Evolutionary conservation across 2,888 invertebrate species (phyloP), one percentile per base, ranked within the genome.

Genomic region (Tyria jacobaeae): DNA sequence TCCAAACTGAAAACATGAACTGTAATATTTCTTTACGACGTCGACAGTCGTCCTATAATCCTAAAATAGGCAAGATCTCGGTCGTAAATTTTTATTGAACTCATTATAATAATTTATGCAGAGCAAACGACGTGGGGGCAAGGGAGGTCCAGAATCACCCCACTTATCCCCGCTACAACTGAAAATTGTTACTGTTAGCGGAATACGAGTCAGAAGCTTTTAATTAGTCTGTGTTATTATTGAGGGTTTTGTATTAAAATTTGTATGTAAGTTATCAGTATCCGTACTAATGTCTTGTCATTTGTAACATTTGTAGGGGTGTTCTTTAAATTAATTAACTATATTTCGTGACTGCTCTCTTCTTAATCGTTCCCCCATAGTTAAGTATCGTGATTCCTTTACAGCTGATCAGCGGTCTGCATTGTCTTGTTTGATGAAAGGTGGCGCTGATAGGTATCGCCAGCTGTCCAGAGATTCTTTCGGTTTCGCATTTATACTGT

Each of bases 51-150:
- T 39, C 49, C 10, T 24, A 44, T 60, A 39, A 57, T 66, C 59
- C 52, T 57, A 21, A 52, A 49, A 64, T 60, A 58, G 52, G 52
- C 64, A 50, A 44, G 56, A 66, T 56, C 62, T 39, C 41, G 4
- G 51, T 72, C 69, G 51, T 75, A 69, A 73, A 76, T 69, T 67
- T 60, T 76, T 67, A 76, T 71, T 64, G 71, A 57, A 67, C 64
- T 73, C 69, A 67, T 76, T 75, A 67, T 67, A 50, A 64, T 73
- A 75, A 73, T 71, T 64, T 76, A 73, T 69, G 63, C 76, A 62
- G 61, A 57, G 62, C 24, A 39, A 44, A 51, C 53, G 62, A 27
- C n/a, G 9, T 25, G 31, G n/a, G 12, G 47, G 31, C 34, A 17
- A 49, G 34, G 35, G 25, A 35, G 51, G 50, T 27, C 54, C 51